Base-by-base conservation (phyloP, 2,113 vertebrate genomes). In the Gasterosteus aculeatus region DNA sequence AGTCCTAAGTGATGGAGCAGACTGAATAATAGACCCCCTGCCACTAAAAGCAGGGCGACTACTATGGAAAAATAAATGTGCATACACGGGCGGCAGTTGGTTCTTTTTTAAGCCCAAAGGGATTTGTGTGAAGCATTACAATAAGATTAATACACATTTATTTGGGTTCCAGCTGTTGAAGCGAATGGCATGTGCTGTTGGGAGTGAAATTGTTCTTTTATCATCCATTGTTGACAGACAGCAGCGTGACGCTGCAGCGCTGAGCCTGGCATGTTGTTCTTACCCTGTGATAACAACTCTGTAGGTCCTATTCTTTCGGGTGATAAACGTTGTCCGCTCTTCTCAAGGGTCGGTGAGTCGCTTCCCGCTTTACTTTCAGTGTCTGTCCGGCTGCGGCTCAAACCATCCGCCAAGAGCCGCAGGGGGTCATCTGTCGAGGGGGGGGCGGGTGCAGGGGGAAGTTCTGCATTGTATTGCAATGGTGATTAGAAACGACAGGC, bases 391-490 rank as follows among this genome's bases (percentile, higher is more conserved):
- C 92, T 89, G 78, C 87, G 92, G 15, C 89, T 91, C 74, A 92
- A 54, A 60, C 87, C 88, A 4, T 86, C 75, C 11, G 89, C 85
- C 87, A 91, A 83, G 61, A 89, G 91, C 73, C 92, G 92, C 29
- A 82, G 70, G 1, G 88, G 75, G 72, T 88, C 90, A 33, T 96
- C 94, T 7, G 92, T 84, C 0, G 95, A 93, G 0, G 96, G 96
- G 0, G 95, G 96, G 88, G 95, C 85, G 0, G 96, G 97, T 0
- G 96, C 96, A 1, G 97, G 96, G 0, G 96, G 96, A 68, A 97
- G 92, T 15, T 96, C 96, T 98, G 87, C 5, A 33, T 33, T 70
- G 53, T 82, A 61, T 62, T 74, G 64, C 57, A 77, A 41, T n/a
- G 39, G 16, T n/a, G 65, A 81, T 84, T 76, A 61, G 47, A 71